Evolutionary conservation across 2,797 vertebrate genomes (phyloP).

Genomic region (Apogon talboti): DNA sequence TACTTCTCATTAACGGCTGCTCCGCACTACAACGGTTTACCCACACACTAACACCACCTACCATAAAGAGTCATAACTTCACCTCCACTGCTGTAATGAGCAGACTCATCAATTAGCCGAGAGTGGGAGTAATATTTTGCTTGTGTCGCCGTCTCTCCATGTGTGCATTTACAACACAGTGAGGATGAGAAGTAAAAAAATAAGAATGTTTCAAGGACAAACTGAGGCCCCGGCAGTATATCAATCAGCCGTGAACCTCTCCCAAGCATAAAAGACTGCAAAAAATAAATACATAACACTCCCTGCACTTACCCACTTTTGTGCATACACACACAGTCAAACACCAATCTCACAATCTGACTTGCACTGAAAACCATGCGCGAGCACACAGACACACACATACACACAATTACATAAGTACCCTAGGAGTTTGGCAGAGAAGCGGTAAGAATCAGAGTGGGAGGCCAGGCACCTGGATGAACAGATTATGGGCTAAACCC

Average conservation of each 20-base stretch:
- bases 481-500: slow-evolving; percentile 78
- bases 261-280: slow-evolving; percentile 69
- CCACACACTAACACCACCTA: slow-evolving; percentile 57
- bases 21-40: slow-evolving; percentile 55
- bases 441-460: slow-evolving; percentile 74
- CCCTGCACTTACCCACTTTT: slow-evolving; percentile 75
- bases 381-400: slow-evolving; percentile 20
- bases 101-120: slow-evolving; percentile 62
- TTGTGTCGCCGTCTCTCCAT: slow-evolving; percentile 61
- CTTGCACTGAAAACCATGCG: slow-evolving; percentile 53
- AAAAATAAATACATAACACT: slow-evolving; percentile 66
- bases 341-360: slow-evolving; percentile 63
- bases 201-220: slow-evolving; percentile 49
- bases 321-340: slow-evolving; percentile 66
- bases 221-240: slow-evolving; percentile 57
- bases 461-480: slow-evolving; percentile 80
- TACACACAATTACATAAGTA: slow-evolving; percentile 76
- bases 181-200: slow-evolving; percentile 47
- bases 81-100: slow-evolving; percentile 52
- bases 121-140: slow-evolving; percentile 72
- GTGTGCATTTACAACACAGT: slow-evolving; percentile 52
- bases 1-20: slow-evolving; percentile 77
- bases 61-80: slow-evolving; percentile 47
- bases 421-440: slow-evolving; percentile 78
- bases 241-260: slow-evolving; percentile 68